Conservation (phyloP, 2,888 invertebrate species). For the Balanococcus diminutus region DNA sequence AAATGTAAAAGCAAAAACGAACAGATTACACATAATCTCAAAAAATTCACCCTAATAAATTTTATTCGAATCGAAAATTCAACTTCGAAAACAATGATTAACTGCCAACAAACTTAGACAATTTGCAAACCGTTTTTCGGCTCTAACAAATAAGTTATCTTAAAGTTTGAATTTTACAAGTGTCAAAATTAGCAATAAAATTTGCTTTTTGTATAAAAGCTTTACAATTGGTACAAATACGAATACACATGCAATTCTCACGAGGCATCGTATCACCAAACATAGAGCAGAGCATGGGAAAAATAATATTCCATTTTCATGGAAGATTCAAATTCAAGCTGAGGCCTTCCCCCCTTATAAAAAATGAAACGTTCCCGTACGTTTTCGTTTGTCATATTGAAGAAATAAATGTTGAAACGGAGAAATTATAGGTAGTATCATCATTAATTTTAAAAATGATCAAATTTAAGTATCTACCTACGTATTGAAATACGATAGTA, state of each 20-base stretch:
- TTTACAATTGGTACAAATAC: background rate
- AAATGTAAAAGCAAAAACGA: background rate
- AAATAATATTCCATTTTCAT: too few relatives aligned
- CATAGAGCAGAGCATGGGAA: too few relatives aligned
- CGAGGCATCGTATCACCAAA: background rate
- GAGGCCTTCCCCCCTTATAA: background rate
- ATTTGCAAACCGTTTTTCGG: background rate
- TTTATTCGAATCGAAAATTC: background rate
- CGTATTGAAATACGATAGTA: too few relatives aligned
- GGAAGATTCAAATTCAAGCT: too few relatives aligned
- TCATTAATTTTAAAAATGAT: too few relatives aligned
- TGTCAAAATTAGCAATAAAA: constrained; percentile 7
- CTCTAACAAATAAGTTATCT: background rate
- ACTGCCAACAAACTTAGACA: background rate
- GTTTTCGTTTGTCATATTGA: background rate
- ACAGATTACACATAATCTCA: background rate
- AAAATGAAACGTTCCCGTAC: background rate
- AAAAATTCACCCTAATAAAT: background rate
- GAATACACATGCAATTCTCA: background rate
- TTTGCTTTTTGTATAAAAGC: background rate
- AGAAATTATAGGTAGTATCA: too few relatives aligned
- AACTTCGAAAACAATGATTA: background rate
- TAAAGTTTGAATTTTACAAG: background rate
- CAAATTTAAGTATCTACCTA: too few relatives aligned
- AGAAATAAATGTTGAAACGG: background rate